A percentile compares a stretch with the other conserved stretches of the same genome.
phyloP scores from a whole-genome alignment of 2,797 vertebrate genomes.

The Clarias laeviceps region DNA sequence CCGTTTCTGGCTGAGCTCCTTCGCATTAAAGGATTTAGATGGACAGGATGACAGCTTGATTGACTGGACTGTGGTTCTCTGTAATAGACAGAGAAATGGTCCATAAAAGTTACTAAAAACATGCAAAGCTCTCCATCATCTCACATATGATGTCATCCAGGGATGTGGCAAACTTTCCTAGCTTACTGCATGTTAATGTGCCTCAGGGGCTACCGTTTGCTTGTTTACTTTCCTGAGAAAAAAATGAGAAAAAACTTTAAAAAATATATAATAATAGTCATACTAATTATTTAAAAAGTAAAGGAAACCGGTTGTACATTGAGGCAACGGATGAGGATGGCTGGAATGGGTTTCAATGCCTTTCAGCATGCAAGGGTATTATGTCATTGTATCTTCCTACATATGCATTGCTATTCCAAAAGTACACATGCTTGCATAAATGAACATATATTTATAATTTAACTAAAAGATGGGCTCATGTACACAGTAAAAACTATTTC shows the following conservation, averaged over 20 bases:
- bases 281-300: neutral
- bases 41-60: slow-evolving; percentile 36
- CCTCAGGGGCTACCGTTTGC: neutral
- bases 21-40: slow-evolving; percentile 46
- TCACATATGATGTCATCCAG: slow-evolving; percentile 12
- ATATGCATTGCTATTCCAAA: slow-evolving; percentile 16
- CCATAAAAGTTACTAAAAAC: neutral
- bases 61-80: neutral
- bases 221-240: neutral
- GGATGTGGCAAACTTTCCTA: slow-evolving; percentile 9
- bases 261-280: neutral
- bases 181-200: slow-evolving; percentile 6
- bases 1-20: slow-evolving; percentile 42
- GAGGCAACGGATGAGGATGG: slow-evolving; percentile 43
- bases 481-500: neutral
- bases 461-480: slow-evolving; percentile 41
- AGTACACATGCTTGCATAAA: neutral
- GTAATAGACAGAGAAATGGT: slow-evolving; percentile 5
- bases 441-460: neutral
- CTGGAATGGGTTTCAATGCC: slow-evolving; percentile 37
- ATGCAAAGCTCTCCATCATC: neutral
- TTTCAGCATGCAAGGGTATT: slow-evolving; percentile 37
- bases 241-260: neutral
- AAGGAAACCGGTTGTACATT: neutral
- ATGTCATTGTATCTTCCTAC: slow-evolving; percentile 47